Conservation (phyloP, 1,140 invertebrate genomes). For the Matsumurasca onukii region DNA sequence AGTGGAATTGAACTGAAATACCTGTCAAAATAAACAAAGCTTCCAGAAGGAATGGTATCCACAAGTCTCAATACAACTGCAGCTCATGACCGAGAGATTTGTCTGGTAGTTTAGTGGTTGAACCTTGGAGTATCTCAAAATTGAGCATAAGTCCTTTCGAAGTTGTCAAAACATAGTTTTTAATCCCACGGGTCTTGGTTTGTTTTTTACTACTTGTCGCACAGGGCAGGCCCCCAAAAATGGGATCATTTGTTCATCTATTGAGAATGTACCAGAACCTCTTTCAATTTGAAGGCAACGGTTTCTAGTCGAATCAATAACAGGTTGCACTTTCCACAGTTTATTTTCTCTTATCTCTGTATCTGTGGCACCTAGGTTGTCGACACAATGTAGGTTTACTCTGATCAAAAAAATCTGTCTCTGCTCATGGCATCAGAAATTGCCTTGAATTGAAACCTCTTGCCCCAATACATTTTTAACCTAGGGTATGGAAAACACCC, state of each 20-base stretch:
- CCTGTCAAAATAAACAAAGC: conserved; percentile 41
- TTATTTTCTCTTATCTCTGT: conserved; percentile 17
- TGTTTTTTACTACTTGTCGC: conserved; percentile 38
- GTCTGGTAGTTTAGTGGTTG: conserved; percentile 14
- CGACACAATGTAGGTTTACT: conserved; percentile 19
- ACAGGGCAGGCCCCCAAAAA: conserved; percentile 37
- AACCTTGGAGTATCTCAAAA: conserved; percentile 41
- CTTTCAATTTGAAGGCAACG: conserved; percentile 19
- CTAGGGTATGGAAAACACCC: conserved; percentile 19
- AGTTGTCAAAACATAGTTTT: conserved; percentile 40
- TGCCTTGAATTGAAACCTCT: not conserved
- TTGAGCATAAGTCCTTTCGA: conserved; percentile 39
- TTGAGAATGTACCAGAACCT: conserved; percentile 29
- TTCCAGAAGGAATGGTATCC: conserved; percentile 37
- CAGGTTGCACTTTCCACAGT: conserved; percentile 29
- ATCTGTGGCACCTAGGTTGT: not conserved
- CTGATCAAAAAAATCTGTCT: conserved; percentile 22
- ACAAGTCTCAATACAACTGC: conserved; percentile 37
- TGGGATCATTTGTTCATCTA: conserved; percentile 43
- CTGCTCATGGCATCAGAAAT: conserved; percentile 23
- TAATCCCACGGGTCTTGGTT: conserved; percentile 40
- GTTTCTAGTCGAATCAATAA: conserved; percentile 6
- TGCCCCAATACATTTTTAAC: conserved; percentile 29
- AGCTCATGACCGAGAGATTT: conserved; percentile 35
- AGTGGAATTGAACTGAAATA: conserved; percentile 38